A percentile compares a stretch with the other conserved stretches of the same genome.
Conservation (phyloP, 2,113 vertebrate genomes). For the Rhineura floridana region DNA sequence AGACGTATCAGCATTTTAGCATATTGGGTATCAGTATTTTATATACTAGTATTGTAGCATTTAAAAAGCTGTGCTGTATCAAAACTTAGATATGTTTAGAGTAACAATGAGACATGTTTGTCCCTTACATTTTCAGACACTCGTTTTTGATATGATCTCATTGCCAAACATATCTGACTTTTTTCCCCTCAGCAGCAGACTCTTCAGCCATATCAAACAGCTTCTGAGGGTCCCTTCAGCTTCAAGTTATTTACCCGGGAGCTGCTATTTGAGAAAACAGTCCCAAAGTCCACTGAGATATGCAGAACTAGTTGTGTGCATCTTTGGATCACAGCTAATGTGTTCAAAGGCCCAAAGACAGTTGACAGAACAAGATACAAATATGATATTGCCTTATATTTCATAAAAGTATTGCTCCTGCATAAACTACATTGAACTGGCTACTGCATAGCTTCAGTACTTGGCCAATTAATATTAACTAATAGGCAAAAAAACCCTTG, state of each 20-base stretch:
- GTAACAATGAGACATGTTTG: neutral
- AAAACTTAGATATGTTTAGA: neutral
- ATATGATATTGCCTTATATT: neutral
- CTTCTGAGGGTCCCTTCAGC: neutral
- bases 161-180: neutral
- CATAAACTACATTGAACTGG: neutral
- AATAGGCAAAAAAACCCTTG: too few relatives aligned
- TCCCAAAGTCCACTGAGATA: neutral
- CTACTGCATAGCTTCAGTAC: neutral
- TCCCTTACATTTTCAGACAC: neutral
- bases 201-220: neutral
- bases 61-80: neutral
- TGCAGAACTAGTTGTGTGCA: neutral
- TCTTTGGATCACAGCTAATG: neutral
- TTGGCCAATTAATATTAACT: neutral
- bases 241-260: neutral
- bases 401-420: neutral
- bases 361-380: neutral
- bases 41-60: neutral
- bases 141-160: neutral
- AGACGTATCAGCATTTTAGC: too few relatives aligned
- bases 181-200: neutral
- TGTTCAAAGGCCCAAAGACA: neutral
- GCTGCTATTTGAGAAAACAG: neutral
- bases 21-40: too few relatives aligned